Evolutionary conservation across 2,888 invertebrate species (phyloP), one percentile per base, ranked within the genome.

Genomic region (Brachynemurus nebulosus): DNA sequence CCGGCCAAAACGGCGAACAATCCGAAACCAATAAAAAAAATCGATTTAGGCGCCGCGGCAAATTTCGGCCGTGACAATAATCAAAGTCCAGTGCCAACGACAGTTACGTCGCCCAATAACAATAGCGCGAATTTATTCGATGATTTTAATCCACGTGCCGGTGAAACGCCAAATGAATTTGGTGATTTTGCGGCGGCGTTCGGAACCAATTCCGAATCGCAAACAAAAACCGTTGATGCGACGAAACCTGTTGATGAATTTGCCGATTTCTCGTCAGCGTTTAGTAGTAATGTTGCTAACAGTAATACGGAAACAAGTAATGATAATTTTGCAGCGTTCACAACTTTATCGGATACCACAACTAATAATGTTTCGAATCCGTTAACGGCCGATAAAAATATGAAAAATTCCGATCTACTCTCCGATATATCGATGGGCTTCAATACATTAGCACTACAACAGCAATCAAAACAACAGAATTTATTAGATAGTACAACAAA

Each of bases 261-360:
- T 64, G 89, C 86, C 0, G 89, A 88, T 65, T 88, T 89, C 61
- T 70, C 71, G 48, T 76, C 78, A 36, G 85, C 85, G 7, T 88
- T 86, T 63, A 59, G 40, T 25, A 9, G 19, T 18, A 21, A 2
- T 37, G 19, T 6, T 12, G 11, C 3, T 4, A 37, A 17, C 16
- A n/a, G n/a, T n/a, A n/a, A n/a, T n/a, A n/a, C 16, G 33, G 33
- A 33, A 33, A 33, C 33, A 16, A 37, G 9, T 37, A 20, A 37
- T 4, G 20, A 20, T 12, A 37, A 20, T 21, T 37, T 37, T 20
- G 4, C n/a, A n/a, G n/a, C n/a, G n/a, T n/a, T n/a, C n/a, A n/a
- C n/a, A n/a, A n/a, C n/a, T n/a, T n/a, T n/a, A n/a, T n/a, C n/a
- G n/a, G n/a, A n/a, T n/a, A n/a, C n/a, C n/a, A n/a, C n/a, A n/a